These are phyloP conservation scores for Dasysyrphus albostriatus DNA, from an alignment of 2,888 invertebrate genomes.

Conservation along the genomic window DNA sequence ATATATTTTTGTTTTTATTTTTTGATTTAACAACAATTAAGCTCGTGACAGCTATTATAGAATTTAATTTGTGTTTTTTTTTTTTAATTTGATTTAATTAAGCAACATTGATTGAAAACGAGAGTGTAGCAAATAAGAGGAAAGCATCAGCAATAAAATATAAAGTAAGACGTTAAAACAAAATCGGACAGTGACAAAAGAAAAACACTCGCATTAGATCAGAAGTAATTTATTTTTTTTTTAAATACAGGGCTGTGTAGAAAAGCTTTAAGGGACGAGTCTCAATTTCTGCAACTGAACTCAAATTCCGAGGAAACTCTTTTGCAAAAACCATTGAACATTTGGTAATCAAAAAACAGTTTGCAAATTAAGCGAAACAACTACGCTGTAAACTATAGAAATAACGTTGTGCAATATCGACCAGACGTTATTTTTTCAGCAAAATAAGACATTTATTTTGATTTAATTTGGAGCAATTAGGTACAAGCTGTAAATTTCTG, in stretches of 20 bases:
- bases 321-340: too few species aligned
- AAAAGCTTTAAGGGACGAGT: background rate
- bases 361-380: too few species aligned
- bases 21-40: constrained; percentile 32
- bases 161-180: constrained; percentile 22
- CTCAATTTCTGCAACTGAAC: too few species aligned
- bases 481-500: too few species aligned
- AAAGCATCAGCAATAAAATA: background rate
- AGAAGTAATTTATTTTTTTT: constrained; percentile 59
- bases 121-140: background rate
- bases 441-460: too few species aligned
- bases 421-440: too few species aligned
- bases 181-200: constrained; percentile 41
- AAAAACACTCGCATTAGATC: constrained; percentile 48
- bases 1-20: background rate
- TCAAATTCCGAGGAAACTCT: too few species aligned
- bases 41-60: constrained; percentile 29
- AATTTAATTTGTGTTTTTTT: constrained; percentile 16
- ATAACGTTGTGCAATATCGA: too few species aligned
- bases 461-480: too few species aligned
- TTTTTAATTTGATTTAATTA: background rate
- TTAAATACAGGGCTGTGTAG: constrained; percentile 3
- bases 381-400: too few species aligned
- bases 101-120: constrained; percentile 24
- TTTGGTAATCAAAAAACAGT: too few species aligned